Conservation (phyloP, 2,888 invertebrate species). For the Hesperia comma region DNA sequence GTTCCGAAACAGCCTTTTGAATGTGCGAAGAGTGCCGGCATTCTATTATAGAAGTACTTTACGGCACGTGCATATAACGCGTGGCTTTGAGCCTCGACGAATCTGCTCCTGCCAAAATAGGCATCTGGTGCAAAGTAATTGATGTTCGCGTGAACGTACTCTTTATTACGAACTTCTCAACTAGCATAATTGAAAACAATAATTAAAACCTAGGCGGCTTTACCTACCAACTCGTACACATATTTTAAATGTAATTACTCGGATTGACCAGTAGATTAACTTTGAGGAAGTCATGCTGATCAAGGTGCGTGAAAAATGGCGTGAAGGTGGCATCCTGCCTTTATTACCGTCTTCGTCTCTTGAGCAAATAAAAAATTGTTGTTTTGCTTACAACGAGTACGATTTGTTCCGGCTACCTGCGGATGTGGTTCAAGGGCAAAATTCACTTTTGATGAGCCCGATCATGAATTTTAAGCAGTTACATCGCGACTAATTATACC, state of each 20-base stretch:
- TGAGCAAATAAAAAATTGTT: conserved; percentile 68
- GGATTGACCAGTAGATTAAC: conserved; percentile 49
- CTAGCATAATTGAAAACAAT: conserved; percentile 26
- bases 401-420: conserved; percentile 78
- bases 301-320: conserved; percentile 72
- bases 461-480: conserved; percentile 50
- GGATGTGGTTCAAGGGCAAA: conserved; percentile 80
- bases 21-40: conserved; percentile 68
- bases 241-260: conserved; percentile 45
- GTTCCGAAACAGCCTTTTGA: conserved; percentile 77
- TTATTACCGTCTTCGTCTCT: conserved; percentile 62
- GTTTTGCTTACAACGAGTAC: conserved; percentile 57
- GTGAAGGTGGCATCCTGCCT: conserved; percentile 79
- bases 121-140: conserved; percentile 1
- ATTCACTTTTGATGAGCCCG: conserved; percentile 67
- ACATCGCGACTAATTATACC: conserved; percentile 19
- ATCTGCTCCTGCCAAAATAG: conserved; percentile 25
- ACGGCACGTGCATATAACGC: conserved; percentile 61
- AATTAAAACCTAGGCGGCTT: conserved; percentile 14
- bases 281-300: conserved; percentile 67
- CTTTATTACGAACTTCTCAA: not conserved
- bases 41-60: conserved; percentile 61
- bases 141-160: not conserved
- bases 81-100: not conserved
- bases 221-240: conserved; percentile 13